Percentiles rank a stretch among this genome's conserved stretches.
Conservation (phyloP, 30 jellyfish, hydroid and myxozoan species). For the Aurelia aurita region DNA sequence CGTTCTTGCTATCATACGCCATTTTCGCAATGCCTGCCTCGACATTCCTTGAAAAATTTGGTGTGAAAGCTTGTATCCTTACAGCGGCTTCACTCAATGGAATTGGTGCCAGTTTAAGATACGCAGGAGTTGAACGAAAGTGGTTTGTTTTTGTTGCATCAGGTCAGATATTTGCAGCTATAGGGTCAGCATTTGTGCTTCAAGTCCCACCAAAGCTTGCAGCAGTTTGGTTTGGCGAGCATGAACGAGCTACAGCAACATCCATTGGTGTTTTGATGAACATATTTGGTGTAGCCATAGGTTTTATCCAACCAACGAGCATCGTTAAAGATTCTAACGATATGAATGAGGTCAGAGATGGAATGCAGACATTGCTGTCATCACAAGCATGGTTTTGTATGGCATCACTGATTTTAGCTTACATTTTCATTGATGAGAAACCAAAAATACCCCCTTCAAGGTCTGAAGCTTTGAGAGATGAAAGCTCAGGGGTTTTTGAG, state of each 20-base stretch:
- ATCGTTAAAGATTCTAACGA: conserved; percentile 57
- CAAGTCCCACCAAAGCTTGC: conserved; percentile 89
- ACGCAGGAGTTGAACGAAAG: conserved; percentile 67
- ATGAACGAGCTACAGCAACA: conserved; percentile 92
- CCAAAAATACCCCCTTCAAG: conserved; percentile 68
- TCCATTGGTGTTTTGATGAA: conserved; percentile 87
- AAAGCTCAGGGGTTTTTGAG: conserved; percentile 6
- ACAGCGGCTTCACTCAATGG: conserved; percentile 77
- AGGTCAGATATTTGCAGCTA: conserved; percentile 87
- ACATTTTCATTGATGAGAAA: conserved; percentile 51
- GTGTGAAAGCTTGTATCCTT: conserved; percentile 63
- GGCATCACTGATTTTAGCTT: conserved; percentile 30
- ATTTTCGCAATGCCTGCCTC: conserved; percentile 86
- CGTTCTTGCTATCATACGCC: conserved; percentile 72
- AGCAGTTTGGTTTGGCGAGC: conserved; percentile 91
- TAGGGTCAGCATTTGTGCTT: conserved; percentile 76
- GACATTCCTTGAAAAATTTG: conserved; percentile 60
- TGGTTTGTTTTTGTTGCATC: conserved; percentile 55
- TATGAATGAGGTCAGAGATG: conserved; percentile 30
- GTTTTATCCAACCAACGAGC: conserved; percentile 83
- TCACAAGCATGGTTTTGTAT: conserved; percentile 73
- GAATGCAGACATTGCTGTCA: conserved; percentile 41
- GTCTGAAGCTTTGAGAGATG: conserved; percentile 66
- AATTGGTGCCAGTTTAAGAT: conserved; percentile 65
- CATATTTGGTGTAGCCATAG: conserved; percentile 85